phyloP scores from a whole-genome alignment of 2,797 vertebrate genomes.

The Apodemus agrarius region DNA sequence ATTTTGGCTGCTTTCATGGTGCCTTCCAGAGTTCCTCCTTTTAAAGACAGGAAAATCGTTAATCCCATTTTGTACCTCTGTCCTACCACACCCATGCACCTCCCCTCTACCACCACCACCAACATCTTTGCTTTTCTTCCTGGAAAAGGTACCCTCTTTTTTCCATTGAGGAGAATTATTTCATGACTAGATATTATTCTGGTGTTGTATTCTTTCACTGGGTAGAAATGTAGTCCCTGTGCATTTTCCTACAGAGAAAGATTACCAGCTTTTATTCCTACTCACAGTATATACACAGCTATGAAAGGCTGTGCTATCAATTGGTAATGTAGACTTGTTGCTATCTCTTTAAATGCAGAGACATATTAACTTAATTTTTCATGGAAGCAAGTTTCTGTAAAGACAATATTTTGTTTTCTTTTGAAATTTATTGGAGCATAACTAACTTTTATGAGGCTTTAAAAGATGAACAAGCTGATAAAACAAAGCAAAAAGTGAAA shows the following conservation, averaged over 20 bases:
- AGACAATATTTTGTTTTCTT: constrained; percentile 10
- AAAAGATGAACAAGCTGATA: not conserved
- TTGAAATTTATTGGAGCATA: not conserved
- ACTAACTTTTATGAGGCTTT: not conserved
- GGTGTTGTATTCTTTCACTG: not conserved
- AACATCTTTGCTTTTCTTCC: not conserved
- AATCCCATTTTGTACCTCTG: fast-evolving
- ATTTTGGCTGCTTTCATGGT: not conserved
- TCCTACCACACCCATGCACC: not conserved
- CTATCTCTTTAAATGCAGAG: not conserved
- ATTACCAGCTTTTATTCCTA: not conserved
- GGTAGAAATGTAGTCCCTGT: not conserved
- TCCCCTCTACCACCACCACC: not conserved
- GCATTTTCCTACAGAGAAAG: not conserved
- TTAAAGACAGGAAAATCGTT: not conserved
- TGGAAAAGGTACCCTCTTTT: not conserved
- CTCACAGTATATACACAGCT: not conserved
- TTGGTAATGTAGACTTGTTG: not conserved
- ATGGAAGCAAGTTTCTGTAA: not conserved
- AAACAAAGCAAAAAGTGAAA: constrained; percentile 29
- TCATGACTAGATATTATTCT: not conserved
- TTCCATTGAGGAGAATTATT: not conserved
- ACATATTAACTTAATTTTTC: not conserved
- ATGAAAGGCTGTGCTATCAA: not conserved
- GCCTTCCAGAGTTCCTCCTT: not conserved